Evolutionary conservation across 2,888 invertebrate genomes (phyloP).

Genomic region (Pseudanteris insignis): DNA sequence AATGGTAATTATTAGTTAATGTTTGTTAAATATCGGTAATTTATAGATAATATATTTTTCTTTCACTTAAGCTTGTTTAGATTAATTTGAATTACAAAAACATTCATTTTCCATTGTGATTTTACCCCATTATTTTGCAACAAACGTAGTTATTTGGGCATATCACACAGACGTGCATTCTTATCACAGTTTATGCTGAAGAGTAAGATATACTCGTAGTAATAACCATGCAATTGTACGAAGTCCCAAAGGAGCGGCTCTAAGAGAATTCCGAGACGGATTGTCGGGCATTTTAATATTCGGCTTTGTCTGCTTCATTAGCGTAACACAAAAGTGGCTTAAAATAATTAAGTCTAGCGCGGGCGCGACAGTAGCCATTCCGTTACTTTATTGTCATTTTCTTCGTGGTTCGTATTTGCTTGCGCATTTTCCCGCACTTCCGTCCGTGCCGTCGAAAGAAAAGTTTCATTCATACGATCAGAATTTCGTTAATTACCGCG

Average conservation of each 20-base stretch:
- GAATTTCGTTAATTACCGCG: not conserved
- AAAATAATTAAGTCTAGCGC: slow-evolving; percentile 64
- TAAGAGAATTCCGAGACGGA: slow-evolving; percentile 35
- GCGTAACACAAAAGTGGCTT: slow-evolving; percentile 63
- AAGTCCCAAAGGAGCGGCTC: not conserved
- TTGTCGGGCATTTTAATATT: slow-evolving; percentile 55
- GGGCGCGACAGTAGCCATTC: slow-evolving; percentile 59
- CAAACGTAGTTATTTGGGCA: too few relatives aligned
- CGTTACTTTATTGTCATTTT: slow-evolving; percentile 60
- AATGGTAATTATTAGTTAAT: too few relatives aligned
- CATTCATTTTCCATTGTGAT: too few relatives aligned
- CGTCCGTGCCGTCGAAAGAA: too few relatives aligned
- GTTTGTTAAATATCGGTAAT: too few relatives aligned
- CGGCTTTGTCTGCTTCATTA: slow-evolving; percentile 62
- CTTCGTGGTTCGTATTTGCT: slow-evolving; percentile 53
- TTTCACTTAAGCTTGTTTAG: too few relatives aligned
- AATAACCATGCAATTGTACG: not conserved
- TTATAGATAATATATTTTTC: too few relatives aligned
- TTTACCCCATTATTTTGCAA: too few relatives aligned
- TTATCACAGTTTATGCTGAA: too few relatives aligned
- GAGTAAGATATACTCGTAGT: too few relatives aligned
- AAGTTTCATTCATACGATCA: slow-evolving; percentile 18
- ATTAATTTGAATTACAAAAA: too few relatives aligned
- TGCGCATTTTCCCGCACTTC: slow-evolving; percentile 38
- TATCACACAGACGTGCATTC: too few relatives aligned